Evolutionary conservation across 2,797 vertebrate species (phyloP).

Genomic region (Platyrinchus mystaceus): DNA sequence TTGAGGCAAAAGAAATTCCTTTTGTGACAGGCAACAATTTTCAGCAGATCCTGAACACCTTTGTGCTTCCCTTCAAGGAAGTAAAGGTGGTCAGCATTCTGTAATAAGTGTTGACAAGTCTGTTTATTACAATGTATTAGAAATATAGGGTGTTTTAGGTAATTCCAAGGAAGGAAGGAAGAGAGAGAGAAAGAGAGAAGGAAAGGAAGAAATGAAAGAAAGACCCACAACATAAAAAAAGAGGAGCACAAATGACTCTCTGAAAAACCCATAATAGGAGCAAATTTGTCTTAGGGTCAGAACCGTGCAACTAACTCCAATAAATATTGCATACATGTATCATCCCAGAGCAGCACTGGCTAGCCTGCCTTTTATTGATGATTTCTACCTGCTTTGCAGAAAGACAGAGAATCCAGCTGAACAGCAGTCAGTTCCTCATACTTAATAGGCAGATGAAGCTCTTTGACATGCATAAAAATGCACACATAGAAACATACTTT

Average conservation of each 20-base stretch:
- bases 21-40: neutral
- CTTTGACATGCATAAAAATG: neutral
- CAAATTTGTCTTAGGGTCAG: neutral
- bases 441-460: neutral
- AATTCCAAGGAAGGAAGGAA: neutral
- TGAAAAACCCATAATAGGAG: neutral
- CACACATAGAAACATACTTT: neutral
- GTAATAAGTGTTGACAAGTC: neutral
- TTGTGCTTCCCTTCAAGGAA: neutral
- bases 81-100: neutral
- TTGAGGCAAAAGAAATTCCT: neutral
- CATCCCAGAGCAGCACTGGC: neutral
- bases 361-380: neutral
- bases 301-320: neutral
- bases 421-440: neutral
- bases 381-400: neutral
- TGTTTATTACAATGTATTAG: neutral
- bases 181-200: too few species aligned
- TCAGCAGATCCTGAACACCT: neutral
- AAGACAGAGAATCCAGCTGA: neutral
- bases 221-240: neutral
- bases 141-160: neutral
- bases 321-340: neutral
- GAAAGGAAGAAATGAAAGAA: rapidly evolving
- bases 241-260: neutral